phyloP scores from a whole-genome alignment of 2,113 vertebrate species.

The Plestiodon gilberti region DNA sequence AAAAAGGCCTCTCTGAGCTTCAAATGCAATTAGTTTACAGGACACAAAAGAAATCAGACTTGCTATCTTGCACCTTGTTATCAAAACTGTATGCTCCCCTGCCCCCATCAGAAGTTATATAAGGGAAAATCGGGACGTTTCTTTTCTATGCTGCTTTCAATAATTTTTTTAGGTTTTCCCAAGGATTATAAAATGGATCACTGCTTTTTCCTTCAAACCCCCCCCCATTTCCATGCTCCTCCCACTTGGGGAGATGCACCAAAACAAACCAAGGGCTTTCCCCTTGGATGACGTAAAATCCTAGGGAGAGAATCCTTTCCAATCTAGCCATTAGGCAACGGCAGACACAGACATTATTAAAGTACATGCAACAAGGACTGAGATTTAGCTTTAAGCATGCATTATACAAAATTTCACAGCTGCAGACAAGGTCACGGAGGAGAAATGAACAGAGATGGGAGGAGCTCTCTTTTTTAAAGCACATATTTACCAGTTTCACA shows the following conservation, averaged over 20 bases:
- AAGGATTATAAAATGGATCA: background rate
- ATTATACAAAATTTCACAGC: background rate
- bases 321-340: background rate
- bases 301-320: background rate
- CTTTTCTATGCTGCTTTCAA: background rate
- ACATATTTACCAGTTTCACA: constrained; percentile 25
- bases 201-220: background rate
- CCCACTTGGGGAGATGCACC: constrained; percentile 10
- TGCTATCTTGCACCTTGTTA: background rate
- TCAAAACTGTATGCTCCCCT: background rate
- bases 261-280: background rate
- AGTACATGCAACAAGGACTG: background rate
- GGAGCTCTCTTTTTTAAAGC: background rate
- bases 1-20: too few relatives aligned
- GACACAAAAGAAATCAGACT: background rate
- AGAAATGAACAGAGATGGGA: background rate
- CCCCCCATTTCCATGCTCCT: background rate
- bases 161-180: background rate
- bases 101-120: background rate
- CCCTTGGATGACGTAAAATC: constrained; percentile 1
- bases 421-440: background rate
- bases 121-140: background rate
- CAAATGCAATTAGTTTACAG: background rate
- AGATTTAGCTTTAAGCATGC: fast-evolving
- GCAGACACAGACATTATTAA: background rate